Percentiles rank a stretch among this genome's conserved stretches.
phyloP scores from a whole-genome alignment of 2,113 vertebrate genomes.

The Erythrocercus mccallii region DNA sequence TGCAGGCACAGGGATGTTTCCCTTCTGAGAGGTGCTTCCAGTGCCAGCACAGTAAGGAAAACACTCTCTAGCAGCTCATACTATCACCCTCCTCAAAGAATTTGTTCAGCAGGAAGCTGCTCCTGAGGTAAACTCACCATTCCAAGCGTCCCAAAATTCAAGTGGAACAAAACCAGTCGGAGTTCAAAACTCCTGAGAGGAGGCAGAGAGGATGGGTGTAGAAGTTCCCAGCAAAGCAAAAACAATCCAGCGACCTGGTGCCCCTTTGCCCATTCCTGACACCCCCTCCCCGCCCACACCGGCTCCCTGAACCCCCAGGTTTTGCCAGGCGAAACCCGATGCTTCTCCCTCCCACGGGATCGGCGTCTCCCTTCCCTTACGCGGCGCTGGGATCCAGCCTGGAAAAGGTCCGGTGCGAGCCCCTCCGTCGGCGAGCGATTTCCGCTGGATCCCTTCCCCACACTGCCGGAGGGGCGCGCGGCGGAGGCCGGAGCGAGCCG shows the following conservation, averaged over 20 bases:
- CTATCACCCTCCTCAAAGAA: not conserved
- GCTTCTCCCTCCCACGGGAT: not conserved
- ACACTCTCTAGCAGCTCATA: not conserved
- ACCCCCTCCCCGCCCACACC: not conserved
- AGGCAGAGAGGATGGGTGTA: accelerated
- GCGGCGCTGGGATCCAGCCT: not conserved
- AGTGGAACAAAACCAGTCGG: accelerated
- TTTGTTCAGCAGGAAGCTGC: not conserved
- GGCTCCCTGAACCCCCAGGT: not conserved
- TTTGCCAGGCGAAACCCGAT: not conserved
- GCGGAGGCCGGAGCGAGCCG: not conserved
- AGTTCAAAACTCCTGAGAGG: accelerated
- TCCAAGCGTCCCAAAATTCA: not conserved
- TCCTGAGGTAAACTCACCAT: not conserved
- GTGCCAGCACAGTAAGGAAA: accelerated
- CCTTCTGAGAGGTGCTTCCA: not conserved
- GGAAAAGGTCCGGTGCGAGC: not conserved
- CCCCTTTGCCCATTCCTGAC: not conserved
- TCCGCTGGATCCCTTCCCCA: not conserved
- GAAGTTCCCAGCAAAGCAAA: not conserved
- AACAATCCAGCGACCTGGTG: not conserved
- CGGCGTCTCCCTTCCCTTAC: not conserved
- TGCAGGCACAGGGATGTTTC: not conserved
- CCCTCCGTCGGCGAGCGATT: not conserved
- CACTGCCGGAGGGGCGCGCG: not conserved